Percentiles rank a stretch among this genome's conserved stretches.
These are phyloP conservation scores for Aromia moschata DNA, from an alignment of 2,888 invertebrate genomes.

Conservation along the genomic window DNA sequence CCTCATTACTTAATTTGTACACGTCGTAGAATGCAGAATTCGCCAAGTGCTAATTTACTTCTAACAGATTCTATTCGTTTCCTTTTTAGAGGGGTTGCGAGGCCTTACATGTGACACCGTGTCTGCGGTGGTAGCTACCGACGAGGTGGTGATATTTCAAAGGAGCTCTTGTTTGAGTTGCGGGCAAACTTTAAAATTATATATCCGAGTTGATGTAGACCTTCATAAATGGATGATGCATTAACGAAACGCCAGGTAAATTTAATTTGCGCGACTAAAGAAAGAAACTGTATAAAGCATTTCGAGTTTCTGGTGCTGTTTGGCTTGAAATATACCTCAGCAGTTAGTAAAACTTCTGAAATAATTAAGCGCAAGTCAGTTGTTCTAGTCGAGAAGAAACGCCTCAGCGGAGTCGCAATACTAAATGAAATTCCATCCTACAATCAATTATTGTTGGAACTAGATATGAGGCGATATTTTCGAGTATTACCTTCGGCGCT, in stretches of 20 bases:
- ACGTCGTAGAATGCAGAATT: no score
- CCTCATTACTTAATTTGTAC: no score
- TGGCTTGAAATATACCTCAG: not conserved
- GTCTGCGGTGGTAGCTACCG: no score
- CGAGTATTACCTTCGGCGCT: slow-evolving; percentile 16
- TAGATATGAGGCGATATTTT: slow-evolving; percentile 41
- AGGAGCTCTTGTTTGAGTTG: not conserved
- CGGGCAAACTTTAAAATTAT: not conserved
- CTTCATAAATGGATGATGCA: not conserved
- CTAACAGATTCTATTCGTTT: no score
- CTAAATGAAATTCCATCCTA: slow-evolving; percentile 14
- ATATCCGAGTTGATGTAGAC: no score
- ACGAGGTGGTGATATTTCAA: no score
- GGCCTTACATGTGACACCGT: no score
- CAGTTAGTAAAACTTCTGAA: slow-evolving; percentile 9
- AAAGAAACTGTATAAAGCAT: not conserved
- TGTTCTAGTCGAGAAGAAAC: slow-evolving; percentile 4
- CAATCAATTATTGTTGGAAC: slow-evolving; percentile 27
- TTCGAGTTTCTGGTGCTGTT: not conserved
- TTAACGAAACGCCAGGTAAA: not conserved
- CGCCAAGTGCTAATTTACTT: no score
- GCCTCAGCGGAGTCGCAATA: slow-evolving; percentile 8
- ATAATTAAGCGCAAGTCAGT: not conserved
- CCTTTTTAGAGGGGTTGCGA: no score
- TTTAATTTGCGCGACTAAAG: slow-evolving; percentile 1